Base-by-base conservation (phyloP, 2,113 vertebrate species). In the Oncorhynchus gorbuscha region DNA sequence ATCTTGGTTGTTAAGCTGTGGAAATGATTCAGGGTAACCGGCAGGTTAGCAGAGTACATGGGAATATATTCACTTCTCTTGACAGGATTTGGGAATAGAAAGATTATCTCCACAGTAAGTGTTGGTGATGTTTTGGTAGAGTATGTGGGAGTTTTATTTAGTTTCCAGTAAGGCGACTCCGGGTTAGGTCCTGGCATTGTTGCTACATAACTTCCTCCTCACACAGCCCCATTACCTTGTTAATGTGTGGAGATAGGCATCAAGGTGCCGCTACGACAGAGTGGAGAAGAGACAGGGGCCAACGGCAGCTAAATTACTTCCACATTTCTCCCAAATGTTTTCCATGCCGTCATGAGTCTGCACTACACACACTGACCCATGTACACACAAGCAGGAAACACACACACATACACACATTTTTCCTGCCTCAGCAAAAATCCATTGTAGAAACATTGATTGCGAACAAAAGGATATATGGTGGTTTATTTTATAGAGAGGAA, bases 261-360 rank as follows among this genome's bases (percentile, higher is more conserved):
- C 9, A 35, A 7, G 77, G 75, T 79, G 83, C 68, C 70, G 79
- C 76, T 72, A 69, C 5, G 79, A 81, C 4, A 28, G 69, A 70
- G 79, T 0, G 4, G 12, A 26, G 64, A 18, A 72, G 77, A 49
- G 30, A 76, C 30, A 49, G 76, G 75, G 81, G 77, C 74, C 69
- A 49, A 71, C 67, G 26, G 73, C 28, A 22, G 75, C 84, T 71
- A 88, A 90, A 89, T 90, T 84, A 79, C 76, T 11, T 86, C 84
- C 90, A 91, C 85, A 90, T 88, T 90, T 85, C 74, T 76, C 69
- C 75, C 59, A 79, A 83, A 87, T 84, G 83, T 86, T 84, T 83
- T 90, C 84, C 90, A 89, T 87, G 77, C 83, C 49, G 84, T 90
- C 87, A 90, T 85, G 79, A 78, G 84, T 88, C 51, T 39, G 7